Conservation (phyloP, 2,888 invertebrate genomes). For the Endotricha flammealis region DNA sequence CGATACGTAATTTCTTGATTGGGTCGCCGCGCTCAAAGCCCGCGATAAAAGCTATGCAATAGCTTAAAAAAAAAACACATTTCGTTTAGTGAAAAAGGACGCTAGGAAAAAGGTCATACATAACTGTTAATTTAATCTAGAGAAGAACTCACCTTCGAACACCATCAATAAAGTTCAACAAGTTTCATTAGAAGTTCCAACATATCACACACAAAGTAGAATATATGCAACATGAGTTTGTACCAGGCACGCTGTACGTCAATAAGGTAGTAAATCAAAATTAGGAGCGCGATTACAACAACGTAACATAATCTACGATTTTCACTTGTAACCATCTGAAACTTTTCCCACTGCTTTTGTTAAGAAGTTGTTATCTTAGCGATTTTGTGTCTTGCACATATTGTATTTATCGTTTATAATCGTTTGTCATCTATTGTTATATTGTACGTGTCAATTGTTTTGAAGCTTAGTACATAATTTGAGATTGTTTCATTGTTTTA, state of each 20-base stretch:
- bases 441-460: too few relatives aligned
- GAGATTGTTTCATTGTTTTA: not conserved
- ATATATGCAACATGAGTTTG: slow-evolving; percentile 55
- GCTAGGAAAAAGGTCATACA: too few relatives aligned
- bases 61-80: too few relatives aligned
- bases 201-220: slow-evolving; percentile 63
- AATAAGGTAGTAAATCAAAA: slow-evolving; percentile 46
- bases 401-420: slow-evolving; percentile 5
- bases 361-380: slow-evolving; percentile 9
- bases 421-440: not conserved
- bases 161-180: slow-evolving; percentile 55
- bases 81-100: too few relatives aligned
- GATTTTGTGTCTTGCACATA: slow-evolving; percentile 11
- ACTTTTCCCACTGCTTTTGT: slow-evolving; percentile 20
- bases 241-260: slow-evolving; percentile 63
- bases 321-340: slow-evolving; percentile 66
- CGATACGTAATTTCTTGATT: too few relatives aligned
- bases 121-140: slow-evolving; percentile 7
- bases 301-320: slow-evolving; percentile 51
- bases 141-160: slow-evolving; percentile 28
- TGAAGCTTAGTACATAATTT: too few relatives aligned
- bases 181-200: slow-evolving; percentile 63
- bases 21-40: too few relatives aligned
- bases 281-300: slow-evolving; percentile 35
- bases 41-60: too few relatives aligned